Base-by-base conservation (phyloP, 30 jellyfish, hydroid and myxozoan genomes). In the Turritopsis rubra region DNA sequence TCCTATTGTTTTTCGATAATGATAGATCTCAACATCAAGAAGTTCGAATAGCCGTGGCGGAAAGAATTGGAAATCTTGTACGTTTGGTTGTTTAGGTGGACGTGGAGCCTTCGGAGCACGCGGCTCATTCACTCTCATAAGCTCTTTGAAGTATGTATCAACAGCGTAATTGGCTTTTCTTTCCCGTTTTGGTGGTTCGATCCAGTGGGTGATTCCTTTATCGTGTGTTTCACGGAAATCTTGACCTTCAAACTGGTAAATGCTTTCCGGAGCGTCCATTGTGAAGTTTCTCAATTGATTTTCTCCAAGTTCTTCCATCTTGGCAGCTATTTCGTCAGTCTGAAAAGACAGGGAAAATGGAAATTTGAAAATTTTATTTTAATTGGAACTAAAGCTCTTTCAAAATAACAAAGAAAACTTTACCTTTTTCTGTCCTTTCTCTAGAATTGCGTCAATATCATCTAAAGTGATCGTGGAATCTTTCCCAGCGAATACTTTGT, bases 161-260 rank as follows among this genome's bases (percentile, higher is more conserved):
- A 95, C 99, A 17, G 97, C 99, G 78, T 95, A 95, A 73, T 95
- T 95, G 72, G 97, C 99, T 75, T 89, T 89, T 8, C 99, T 70
- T 88, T 95, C 99, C 26, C 99, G 97, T 83, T 95, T 95, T 31
- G 99, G 99, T 1, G 99, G 99, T 81, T 95, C 99, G 60, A 95
- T 89, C 99, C 99, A 95, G 65, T 89, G 86, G 30, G 96, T 88
- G 66, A 91, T 29, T 22, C 87, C 75, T 85, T 85, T 80, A 80
- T 80, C 87, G 54, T 80, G 87, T 1, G 87, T 80, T 25, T 80
- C 87, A 80, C 87, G 87, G 54, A 80, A 95, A 72, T 95, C 95
- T 75, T 95, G 99, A 17, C 99, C 99, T 85, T 95, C 99, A 79
- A 95, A 95, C 79, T 95, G 94, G 84, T 95, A 95, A 16, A 95